Percentiles rank a stretch among this genome's conserved stretches.
phyloP scores from a whole-genome alignment of 2,113 vertebrate genomes.

The Gymnocephalus cernua region DNA sequence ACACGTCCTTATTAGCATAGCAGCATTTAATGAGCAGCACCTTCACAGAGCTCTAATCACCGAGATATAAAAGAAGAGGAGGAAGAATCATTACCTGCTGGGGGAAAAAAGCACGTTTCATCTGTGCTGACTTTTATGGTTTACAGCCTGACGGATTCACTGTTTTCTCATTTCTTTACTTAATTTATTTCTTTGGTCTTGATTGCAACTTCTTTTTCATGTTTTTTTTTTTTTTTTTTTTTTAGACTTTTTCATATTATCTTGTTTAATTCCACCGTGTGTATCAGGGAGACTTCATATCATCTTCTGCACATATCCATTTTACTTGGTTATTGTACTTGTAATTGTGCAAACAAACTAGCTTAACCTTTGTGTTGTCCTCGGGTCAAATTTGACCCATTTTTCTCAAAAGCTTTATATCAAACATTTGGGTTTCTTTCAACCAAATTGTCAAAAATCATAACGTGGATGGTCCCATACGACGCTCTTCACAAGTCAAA shows the following conservation, averaged over 20 bases:
- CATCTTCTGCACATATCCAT: neutral
- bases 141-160: neutral
- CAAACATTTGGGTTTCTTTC: too few species aligned
- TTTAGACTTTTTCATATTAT: too few species aligned
- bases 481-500: too few species aligned
- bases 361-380: too few species aligned
- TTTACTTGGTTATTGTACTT: neutral
- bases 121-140: constrained; percentile 6
- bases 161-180: too few species aligned
- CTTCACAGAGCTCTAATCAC: constrained; percentile 36
- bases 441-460: too few species aligned
- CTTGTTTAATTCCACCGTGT: too few species aligned
- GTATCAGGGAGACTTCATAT: neutral
- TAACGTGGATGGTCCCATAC: too few species aligned
- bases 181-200: neutral
- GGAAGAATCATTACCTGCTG: constrained; percentile 30
- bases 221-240: neutral
- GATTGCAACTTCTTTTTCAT: too few species aligned
- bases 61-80: constrained; percentile 20
- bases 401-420: too few species aligned
- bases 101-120: neutral
- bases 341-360: too few species aligned
- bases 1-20: constrained; percentile 44
- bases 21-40: constrained; percentile 54
- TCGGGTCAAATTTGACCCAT: too few species aligned